Evolutionary conservation across 2,888 invertebrate genomes (phyloP).

Genomic region (Phortica magna): DNA sequence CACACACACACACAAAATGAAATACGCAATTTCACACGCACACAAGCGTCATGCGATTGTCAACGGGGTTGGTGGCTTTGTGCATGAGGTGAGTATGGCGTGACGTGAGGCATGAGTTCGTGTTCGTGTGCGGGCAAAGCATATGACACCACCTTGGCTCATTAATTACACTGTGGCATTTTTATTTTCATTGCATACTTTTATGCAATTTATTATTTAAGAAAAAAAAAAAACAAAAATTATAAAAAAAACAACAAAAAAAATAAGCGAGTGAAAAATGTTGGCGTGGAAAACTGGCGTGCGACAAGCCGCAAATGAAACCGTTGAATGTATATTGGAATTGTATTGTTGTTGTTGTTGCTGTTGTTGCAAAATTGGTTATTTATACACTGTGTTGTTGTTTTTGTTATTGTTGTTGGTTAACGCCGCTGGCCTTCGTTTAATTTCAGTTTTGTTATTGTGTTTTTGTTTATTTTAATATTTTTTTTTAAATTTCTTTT

Average conservation of each 20-base stretch:
- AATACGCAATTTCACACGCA: slow-evolving; percentile 73
- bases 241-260: slow-evolving; percentile 43
- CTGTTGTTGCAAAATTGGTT: slow-evolving; percentile 43
- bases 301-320: slow-evolving; percentile 66
- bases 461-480: background rate
- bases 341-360: slow-evolving; percentile 49
- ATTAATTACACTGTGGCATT: slow-evolving; percentile 71
- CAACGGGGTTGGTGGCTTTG: background rate
- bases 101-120: background rate
- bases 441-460: slow-evolving; percentile 33
- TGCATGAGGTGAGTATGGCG: background rate
- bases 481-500: background rate
- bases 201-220: slow-evolving; percentile 69
- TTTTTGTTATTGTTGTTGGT: slow-evolving; percentile 38
- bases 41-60: background rate
- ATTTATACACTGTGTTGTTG: slow-evolving; percentile 32
- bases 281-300: background rate
- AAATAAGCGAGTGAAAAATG: slow-evolving; percentile 41
- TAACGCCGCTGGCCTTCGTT: slow-evolving; percentile 36
- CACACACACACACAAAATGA: slow-evolving; percentile 71
- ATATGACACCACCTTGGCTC: slow-evolving; percentile 72
- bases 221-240: slow-evolving; percentile 44
- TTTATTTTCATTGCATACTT: slow-evolving; percentile 71
- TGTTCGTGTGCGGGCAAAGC: slow-evolving; percentile 59
- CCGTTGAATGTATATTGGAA: slow-evolving; percentile 53